Evolutionary conservation across 2,888 invertebrate species (phyloP).

Genomic region (Dasypolia templi): DNA sequence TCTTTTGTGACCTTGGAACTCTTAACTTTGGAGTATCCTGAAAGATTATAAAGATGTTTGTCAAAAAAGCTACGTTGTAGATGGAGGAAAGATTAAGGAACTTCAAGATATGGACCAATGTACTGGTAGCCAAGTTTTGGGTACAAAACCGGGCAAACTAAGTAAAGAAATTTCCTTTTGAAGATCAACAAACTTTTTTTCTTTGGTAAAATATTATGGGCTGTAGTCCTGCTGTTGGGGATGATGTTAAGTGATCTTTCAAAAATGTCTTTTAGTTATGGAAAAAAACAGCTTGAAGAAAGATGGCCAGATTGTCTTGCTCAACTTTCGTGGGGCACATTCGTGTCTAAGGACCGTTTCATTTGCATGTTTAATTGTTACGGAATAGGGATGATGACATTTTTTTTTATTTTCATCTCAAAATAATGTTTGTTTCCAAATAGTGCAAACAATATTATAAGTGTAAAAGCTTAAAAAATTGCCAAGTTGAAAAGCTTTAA

Average conservation of each 20-base stretch:
- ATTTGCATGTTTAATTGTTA: no score
- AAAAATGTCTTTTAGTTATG: no score
- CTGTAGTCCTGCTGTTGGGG: neutral
- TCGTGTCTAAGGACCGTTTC: no score
- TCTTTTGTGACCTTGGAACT: conserved; percentile 85
- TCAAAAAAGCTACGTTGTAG: neutral
- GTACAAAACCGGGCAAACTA: neutral
- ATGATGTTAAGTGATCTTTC: neutral
- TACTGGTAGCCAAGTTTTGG: neutral
- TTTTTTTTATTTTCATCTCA: no score
- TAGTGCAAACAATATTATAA: no score
- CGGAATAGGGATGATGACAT: no score
- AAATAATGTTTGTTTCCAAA: no score
- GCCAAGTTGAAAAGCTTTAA: no score
- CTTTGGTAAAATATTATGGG: neutral
- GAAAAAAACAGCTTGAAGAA: no score
- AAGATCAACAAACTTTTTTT: neutral
- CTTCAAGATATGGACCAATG: neutral
- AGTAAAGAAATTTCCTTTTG: neutral
- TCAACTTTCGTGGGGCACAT: no score
- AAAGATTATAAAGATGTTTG: neutral
- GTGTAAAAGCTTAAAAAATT: no score
- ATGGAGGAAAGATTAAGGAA: neutral
- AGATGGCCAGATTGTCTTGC: no score
- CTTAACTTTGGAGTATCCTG: conserved; percentile 83